Conservation (phyloP, 2,113 vertebrate genomes). For the Coptodon bakossiorum region DNA sequence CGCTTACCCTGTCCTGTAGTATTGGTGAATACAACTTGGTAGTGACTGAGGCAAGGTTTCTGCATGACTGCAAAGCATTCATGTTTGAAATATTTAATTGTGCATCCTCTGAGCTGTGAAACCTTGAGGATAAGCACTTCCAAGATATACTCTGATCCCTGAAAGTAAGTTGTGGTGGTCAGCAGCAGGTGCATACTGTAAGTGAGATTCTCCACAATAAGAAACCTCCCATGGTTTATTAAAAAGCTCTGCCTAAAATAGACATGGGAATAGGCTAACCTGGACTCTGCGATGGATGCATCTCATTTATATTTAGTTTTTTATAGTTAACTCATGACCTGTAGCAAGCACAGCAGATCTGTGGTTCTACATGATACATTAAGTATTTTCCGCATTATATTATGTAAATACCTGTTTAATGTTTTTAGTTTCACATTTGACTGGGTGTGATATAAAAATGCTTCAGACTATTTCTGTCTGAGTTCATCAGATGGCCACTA, state of each 20-base stretch:
- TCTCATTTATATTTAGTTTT: conserved; percentile 30
- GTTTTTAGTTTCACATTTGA: neutral
- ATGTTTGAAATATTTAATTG: neutral
- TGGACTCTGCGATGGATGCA: neutral
- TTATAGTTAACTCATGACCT: neutral
- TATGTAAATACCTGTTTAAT: neutral
- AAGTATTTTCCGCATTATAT: neutral
- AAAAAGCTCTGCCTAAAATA: conserved; percentile 37
- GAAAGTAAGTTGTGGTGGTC: neutral
- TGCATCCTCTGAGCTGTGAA: neutral
- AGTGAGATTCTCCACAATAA: neutral
- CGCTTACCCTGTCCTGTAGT: neutral
- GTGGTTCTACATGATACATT: neutral
- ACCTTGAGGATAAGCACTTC: neutral
- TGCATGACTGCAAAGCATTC: neutral
- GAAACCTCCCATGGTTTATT: conserved; percentile 24
- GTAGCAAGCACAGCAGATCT: conserved; percentile 1
- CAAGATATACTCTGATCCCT: neutral
- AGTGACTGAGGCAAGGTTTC: neutral
- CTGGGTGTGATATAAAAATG: neutral
- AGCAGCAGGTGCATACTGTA: conserved; percentile 7
- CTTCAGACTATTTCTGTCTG: neutral
- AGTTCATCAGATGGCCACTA: neutral
- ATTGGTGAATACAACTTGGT: neutral
- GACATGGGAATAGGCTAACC: neutral